phyloP scores from a whole-genome alignment of 2,797 vertebrate species.

The Phrynocephalus forsythii region DNA sequence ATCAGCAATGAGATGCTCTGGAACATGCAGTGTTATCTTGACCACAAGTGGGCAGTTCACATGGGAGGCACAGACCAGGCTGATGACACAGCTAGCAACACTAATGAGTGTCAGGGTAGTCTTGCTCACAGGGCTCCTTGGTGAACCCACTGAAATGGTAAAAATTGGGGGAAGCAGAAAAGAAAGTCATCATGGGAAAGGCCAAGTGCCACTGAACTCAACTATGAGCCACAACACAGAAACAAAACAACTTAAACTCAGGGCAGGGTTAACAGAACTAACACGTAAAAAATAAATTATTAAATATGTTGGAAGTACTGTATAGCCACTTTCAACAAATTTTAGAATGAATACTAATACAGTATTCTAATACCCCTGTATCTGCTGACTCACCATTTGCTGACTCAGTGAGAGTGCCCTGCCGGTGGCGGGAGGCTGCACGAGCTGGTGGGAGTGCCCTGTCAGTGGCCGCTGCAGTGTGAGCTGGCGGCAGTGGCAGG shows the following conservation, averaged over 20 bases:
- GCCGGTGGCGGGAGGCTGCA: too few species aligned
- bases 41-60: conserved; percentile 91
- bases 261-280: too few species aligned
- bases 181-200: neutral
- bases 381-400: too few species aligned
- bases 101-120: conserved; percentile 98
- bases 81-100: conserved; percentile 91
- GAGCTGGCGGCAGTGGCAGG: too few species aligned
- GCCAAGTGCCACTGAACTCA: neutral
- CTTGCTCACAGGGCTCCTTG: conserved; percentile 96
- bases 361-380: too few species aligned
- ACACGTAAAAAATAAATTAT: neutral
- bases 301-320: neutral
- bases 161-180: neutral
- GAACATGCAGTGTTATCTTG: conserved; percentile 94
- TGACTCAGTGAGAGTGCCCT: too few species aligned
- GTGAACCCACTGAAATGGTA: conserved; percentile 86
- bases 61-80: conserved; percentile 93
- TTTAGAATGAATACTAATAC: neutral
- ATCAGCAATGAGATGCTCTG: conserved; percentile 96
- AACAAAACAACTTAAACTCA: too few species aligned
- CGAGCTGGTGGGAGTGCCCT: too few species aligned
- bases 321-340: neutral
- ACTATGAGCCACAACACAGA: neutral
- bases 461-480: too few species aligned